Evolutionary conservation across 1,140 invertebrate species (phyloP), one percentile per base, ranked within the genome.

Genomic region (Triops cancriformis): DNA sequence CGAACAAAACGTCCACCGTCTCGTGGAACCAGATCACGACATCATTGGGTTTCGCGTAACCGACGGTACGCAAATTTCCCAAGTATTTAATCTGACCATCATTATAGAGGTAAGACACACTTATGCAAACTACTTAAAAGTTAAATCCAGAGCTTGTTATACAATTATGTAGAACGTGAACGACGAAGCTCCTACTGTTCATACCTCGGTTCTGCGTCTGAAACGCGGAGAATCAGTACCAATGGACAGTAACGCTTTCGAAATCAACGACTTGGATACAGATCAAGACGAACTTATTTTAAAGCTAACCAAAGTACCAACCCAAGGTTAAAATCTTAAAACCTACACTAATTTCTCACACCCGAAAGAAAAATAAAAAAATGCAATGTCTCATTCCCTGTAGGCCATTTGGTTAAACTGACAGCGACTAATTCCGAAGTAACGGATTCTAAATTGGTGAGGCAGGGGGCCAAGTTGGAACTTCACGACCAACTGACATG

Each of bases 101-200:
- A 18, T 37, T 14, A 79, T 79, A 7, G 76, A 78, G 76, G 79
- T 79, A 72, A 42, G 26, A 37, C 5, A 6, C 4, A 9, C 28
- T 12, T 64, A 26, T 64, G 26, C 27, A 42, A 43, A n/a, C n/a
- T n/a, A n/a, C n/a, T 76, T 23, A 14, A 18, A 42, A 28, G 26
- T 76, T 76, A n/a, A n/a, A n/a, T n/a, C n/a, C n/a, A n/a, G n/a
- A n/a, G n/a, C n/a, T n/a, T n/a, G n/a, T n/a, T n/a, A n/a, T n/a
- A n/a, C 75, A 23, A 23, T 51, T 37, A n/a, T 72, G 12, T n/a
- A 79, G 78, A 72, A 76, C 26, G 74, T 79, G 3, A 79, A 79
- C 64, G 78, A 79, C 41, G 78, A 79, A 26, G 45, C 75, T 26
- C 78, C 78, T 27, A 45, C 75, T 41, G 28, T 51, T 76, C 43